Evolutionary conservation across 1,140 invertebrate genomes (phyloP), one percentile per base, ranked within the genome.

Genomic region (Lasaia peninsularis): DNA sequence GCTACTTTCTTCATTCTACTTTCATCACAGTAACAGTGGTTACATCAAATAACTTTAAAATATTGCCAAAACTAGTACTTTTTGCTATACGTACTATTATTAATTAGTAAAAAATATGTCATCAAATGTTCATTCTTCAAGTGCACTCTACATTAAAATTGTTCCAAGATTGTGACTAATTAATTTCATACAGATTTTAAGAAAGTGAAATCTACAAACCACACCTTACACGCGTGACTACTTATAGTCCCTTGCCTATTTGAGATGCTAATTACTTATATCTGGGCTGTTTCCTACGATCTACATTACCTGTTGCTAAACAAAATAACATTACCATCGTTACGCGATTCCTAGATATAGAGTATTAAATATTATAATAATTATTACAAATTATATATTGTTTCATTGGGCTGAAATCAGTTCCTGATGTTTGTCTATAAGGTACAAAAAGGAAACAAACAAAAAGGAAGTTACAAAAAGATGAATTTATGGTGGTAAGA

Each of bases 181-280:
- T 76, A 78, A 77, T 78, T 73, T 75, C 67, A 67, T 71, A 65
- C 67, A 65, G 60, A 65, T 73, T 71, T 70, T 71, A 80, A 74
- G 73, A 78, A 80, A 80, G 73, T 73, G 62, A 67, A 70, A 70
- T 62, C 67, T 58, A 40, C 55, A 52, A 67, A 60, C 63, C 65
- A 63, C 76, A 71, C 67, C 75, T 69, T 68, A 68, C 60, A 64
- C 72, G 63, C 64, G 62, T 67, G 52, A 40, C 63, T 65, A 67
- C 64, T 69, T 73, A 71, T 66, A 73, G 58, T 62, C 62, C 56
- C 62, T 70, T 67, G 72, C 77, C 78, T 75, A 79, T 59, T 78
- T 72, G 61, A 68, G 57, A 80, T 83, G 77, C 66, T 80, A 75
- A 83, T 82, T 68, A 65, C 65, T 52, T 68, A 71, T 73, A 76